Evolutionary conservation across 2,797 vertebrate species (phyloP).

Genomic region (Picus viridis): DNA sequence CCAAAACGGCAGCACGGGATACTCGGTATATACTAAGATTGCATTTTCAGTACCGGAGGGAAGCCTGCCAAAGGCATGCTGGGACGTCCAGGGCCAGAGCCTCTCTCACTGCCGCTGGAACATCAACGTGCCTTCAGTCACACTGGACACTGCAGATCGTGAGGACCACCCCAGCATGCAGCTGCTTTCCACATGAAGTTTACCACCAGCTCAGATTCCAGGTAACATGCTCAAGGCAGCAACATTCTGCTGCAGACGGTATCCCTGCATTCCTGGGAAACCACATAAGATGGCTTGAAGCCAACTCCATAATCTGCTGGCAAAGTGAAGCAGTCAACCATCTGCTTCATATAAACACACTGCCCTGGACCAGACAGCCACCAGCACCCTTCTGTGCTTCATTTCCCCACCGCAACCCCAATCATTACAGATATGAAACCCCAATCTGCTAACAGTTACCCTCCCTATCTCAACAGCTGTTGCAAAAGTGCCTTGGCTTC

Average conservation of each 20-base stretch:
- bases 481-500: neutral
- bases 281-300: neutral
- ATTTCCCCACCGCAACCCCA: neutral
- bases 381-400: neutral
- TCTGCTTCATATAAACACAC: conserved; percentile 37
- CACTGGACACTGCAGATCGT: rapidly evolving
- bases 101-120: neutral
- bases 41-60: neutral
- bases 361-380: neutral
- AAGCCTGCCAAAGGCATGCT: neutral
- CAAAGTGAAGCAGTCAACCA: conserved; percentile 17
- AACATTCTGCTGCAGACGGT: rapidly evolving
- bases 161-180: neutral
- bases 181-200: rapidly evolving
- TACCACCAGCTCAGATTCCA: neutral
- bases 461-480: neutral
- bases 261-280: neutral
- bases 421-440: neutral
- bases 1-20: neutral
- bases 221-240: rapidly evolving
- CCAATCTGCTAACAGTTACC: rapidly evolving
- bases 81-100: neutral
- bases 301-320: conserved; percentile 9
- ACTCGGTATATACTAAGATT: rapidly evolving
- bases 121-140: neutral